Conservation (phyloP, 2,113 vertebrate genomes). For the Tragelaphus imberbis region DNA sequence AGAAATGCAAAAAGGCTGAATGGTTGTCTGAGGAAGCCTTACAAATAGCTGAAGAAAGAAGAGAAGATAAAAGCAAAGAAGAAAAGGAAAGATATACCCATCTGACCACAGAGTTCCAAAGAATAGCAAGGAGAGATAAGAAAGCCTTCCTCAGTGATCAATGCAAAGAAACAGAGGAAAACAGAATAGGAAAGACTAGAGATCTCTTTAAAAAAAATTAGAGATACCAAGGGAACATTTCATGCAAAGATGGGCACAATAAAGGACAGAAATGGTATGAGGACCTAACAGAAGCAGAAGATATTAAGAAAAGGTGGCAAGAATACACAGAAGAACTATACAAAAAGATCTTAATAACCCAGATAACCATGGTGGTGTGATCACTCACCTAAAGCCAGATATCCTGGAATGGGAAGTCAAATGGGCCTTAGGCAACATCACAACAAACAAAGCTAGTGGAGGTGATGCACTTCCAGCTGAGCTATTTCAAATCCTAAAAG, state of each 20-base stretch:
- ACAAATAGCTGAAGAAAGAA: not conserved
- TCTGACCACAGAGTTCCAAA: not conserved
- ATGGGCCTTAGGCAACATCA: not conserved
- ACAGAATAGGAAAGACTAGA: not conserved
- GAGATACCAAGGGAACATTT: not conserved
- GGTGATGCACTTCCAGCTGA: not conserved
- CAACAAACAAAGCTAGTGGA: not conserved
- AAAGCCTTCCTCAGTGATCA: not conserved
- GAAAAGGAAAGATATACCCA: not conserved
- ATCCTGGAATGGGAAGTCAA: not conserved
- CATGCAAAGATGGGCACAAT: not conserved
- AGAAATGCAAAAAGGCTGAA: not conserved
- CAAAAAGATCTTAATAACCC: not conserved
- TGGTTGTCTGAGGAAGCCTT: not conserved
- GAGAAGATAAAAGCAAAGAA: not conserved
- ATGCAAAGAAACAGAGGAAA: not conserved
- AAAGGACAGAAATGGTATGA: not conserved
- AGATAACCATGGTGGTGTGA: not conserved
- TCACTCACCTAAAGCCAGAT: not conserved
- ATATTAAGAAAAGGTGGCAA: not conserved
- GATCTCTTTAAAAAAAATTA: not conserved
- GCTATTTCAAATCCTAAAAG: not conserved
- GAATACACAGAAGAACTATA: not conserved
- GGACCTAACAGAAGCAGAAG: not conserved
- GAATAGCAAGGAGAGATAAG: not conserved